Evolutionary conservation across 1,140 invertebrate species (phyloP), one percentile per base, ranked within the genome.

Genomic region (Venustaconcha ellipsiformis): DNA sequence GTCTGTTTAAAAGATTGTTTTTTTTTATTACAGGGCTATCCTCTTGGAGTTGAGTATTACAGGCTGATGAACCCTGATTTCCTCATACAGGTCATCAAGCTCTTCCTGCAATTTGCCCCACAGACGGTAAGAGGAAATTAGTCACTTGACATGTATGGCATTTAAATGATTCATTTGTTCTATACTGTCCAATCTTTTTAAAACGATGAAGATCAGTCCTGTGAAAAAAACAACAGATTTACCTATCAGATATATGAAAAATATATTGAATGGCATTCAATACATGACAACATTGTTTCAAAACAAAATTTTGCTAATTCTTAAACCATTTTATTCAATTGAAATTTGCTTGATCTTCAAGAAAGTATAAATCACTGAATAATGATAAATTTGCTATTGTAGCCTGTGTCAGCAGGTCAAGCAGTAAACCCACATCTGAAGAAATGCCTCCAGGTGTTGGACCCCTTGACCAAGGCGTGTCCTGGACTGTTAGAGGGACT

Each of bases 51-150:
- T 17, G 88, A 93, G 2, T 98, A 97, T 86, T 91, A 97, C 13
- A 91, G 92, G 18, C 85, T 91, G 57, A 89, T 99, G 37, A 95
- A 99, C 91, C 95, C 96, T 4, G 95, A 96, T 89, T 95, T 98
- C 79, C 90, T 97, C 30, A 86, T 97, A 14, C 93, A 95, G 78
- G 92, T 98, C 14, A 93, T 94, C 14, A 92, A 94, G 79, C 94
- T 96, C 83, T 94, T 95, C 83, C 91, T 97, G 14, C 90, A 93
- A 74, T 94, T 95, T 91, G 92, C 93, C 57, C 94, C 95, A 4
- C 92, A 93, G 79, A 88, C 90, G 82, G 90, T 92, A 85, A 77
- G 83, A 48, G 37, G 37, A 48, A 48, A 48, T 48, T 48, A 48
- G 37, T 48, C 37, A 48, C 6, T 48, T 48, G 37, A 48, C 37